These are phyloP conservation scores for Cosmia trapezina DNA, from an alignment of 2,888 invertebrate genomes.

Conservation along the genomic window DNA sequence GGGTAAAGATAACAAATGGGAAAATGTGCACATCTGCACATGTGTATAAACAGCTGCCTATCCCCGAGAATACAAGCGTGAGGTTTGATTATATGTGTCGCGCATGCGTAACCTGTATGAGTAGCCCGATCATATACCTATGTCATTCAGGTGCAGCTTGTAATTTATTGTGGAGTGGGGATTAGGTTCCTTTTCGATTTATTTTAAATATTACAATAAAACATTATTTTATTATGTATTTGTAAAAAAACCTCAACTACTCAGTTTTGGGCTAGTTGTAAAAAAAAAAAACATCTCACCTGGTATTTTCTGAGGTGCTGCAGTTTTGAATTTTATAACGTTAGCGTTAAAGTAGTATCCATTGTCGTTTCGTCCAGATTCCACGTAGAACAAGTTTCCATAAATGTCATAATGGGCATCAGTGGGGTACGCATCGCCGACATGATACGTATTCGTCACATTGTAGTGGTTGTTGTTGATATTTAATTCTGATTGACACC, in stretches of 20 bases:
- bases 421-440: slow-evolving; percentile 77
- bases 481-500: slow-evolving; percentile 75
- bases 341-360: slow-evolving; percentile 79
- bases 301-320: slow-evolving; percentile 71
- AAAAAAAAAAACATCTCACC: slow-evolving; percentile 73
- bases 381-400: slow-evolving; percentile 83
- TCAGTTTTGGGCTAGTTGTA: not conserved
- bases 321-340: slow-evolving; percentile 73
- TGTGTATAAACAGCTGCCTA: too few relatives aligned
- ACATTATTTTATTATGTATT: not conserved
- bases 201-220: not conserved
- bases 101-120: not conserved
- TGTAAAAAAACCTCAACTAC: not conserved
- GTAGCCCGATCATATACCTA: not conserved
- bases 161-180: not conserved
- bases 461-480: slow-evolving; percentile 80
- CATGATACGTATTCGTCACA: slow-evolving; percentile 71
- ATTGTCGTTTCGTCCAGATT: slow-evolving; percentile 71
- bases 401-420: slow-evolving; percentile 81
- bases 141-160: not conserved
- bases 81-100: not conserved
- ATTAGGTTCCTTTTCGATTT: not conserved
- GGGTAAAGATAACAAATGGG: not conserved
- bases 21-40: not conserved
- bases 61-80: not conserved